Evolutionary conservation across 1,140 invertebrate species (phyloP).

Genomic region (Aethina tumida): DNA sequence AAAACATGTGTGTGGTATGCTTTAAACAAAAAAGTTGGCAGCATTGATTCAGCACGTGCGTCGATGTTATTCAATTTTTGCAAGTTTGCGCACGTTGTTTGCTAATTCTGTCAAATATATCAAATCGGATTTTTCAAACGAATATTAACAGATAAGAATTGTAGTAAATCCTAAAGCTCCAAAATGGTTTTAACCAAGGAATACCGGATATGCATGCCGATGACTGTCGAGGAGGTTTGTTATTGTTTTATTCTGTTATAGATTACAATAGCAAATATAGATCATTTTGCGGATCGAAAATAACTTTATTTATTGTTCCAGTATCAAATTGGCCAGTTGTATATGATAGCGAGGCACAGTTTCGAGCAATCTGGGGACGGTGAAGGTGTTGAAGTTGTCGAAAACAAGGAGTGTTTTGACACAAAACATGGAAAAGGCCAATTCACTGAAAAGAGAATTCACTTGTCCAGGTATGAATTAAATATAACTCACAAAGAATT

Average conservation of each 20-base stretch:
- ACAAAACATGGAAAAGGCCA: conserved; percentile 72
- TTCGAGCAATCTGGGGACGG: conserved; percentile 81
- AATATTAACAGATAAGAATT: too few relatives aligned
- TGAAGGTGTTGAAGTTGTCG: conserved; percentile 86
- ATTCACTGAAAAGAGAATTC: conserved; percentile 85
- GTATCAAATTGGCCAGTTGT: conserved; percentile 87
- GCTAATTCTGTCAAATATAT: too few relatives aligned
- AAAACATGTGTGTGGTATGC: too few relatives aligned
- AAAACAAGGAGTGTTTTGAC: conserved; percentile 72
- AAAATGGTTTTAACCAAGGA: conserved; percentile 74
- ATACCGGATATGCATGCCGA: conserved; percentile 86
- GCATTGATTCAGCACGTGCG: too few relatives aligned
- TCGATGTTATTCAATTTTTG: too few relatives aligned
- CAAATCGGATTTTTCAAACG: too few relatives aligned
- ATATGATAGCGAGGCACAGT: conserved; percentile 91
- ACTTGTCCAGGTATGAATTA: conserved; percentile 65
- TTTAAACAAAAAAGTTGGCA: too few relatives aligned
- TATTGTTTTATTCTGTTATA: conserved; percentile 9
- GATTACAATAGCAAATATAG: too few relatives aligned
- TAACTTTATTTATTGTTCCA: too few relatives aligned
- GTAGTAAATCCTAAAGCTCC: background rate
- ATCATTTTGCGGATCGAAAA: too few relatives aligned
- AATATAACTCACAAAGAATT: background rate
- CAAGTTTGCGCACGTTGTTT: too few relatives aligned
- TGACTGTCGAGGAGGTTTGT: conserved; percentile 79